Base-by-base conservation (phyloP, 2,888 invertebrate genomes). In the Drepanosiphum platanoidis region DNA sequence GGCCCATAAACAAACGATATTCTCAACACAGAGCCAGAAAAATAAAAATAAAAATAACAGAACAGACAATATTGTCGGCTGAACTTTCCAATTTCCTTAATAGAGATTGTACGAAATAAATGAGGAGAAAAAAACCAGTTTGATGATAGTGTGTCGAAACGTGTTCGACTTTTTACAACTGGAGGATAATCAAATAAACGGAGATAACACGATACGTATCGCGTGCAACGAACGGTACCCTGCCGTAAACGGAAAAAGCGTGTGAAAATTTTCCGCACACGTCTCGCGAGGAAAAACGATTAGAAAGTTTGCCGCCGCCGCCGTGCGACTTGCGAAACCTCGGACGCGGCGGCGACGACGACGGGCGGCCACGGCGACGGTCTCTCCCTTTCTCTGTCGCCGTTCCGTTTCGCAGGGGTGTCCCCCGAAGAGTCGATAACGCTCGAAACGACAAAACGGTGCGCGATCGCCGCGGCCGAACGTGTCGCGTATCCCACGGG, bases 81-180 rank as follows among this genome's bases (percentile, higher is more conserved):
- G 70, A 82, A 82, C 81, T 82, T 82, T 82, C 81, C 71, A 82
- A 82, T 72, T 70, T 22, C 30, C n/a, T 61, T 1, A n/a, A 1
- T 22, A 82, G 81, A 32, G 81, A 82, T 72, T 82, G 81, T 72
- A 72, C 30, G 32, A 32, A 68, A 32, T 36, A 11, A 61, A 32
- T 0, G 4, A 13, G 5, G 13, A 30, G 34, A 34, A 18, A 30
- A 61, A 82, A 82, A 82, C 81, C 81, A 82, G 81, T 82, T 82
- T 82, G 58, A 82, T 39, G 61, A 58, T n/a, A n/a, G n/a, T n/a
- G n/a, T 42, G 30, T 30, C n/a, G n/a, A 36, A 72, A 82, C 81
- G 15, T 9, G 72, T 72, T 82, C 72, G 13, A n/a, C 58, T 36
- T 34, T 61, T 52, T 68, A 52, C 34, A 7, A 1, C 8, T 68